Evolutionary conservation across 1,140 invertebrate species (phyloP).

Genomic region (Diachasmimorpha longicaudata): DNA sequence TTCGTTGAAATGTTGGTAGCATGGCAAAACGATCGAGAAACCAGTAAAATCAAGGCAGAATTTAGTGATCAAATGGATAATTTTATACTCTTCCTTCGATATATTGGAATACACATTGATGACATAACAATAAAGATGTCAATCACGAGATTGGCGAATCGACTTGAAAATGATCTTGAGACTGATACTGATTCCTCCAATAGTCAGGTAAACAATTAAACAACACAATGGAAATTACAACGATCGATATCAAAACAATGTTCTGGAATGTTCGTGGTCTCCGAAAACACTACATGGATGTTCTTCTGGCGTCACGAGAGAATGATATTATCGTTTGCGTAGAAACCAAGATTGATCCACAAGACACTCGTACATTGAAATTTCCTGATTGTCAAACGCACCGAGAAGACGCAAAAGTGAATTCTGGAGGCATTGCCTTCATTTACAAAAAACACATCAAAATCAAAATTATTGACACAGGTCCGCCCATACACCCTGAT

Average conservation of each 20-base stretch:
- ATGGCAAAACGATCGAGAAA: too few species aligned
- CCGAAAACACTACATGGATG: background rate
- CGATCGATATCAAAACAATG: background rate
- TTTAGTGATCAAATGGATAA: too few species aligned
- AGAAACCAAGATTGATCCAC: background rate
- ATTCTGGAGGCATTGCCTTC: background rate
- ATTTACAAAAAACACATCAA: background rate
- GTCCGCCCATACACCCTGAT: background rate
- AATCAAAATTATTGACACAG: background rate
- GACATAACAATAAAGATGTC: too few species aligned
- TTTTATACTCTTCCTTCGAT: too few species aligned
- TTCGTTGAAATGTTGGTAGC: too few species aligned
- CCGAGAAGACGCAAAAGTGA: background rate
- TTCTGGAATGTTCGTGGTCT: constrained; percentile 6
- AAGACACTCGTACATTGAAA: background rate
- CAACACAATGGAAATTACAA: too few species aligned
- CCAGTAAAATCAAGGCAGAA: too few species aligned
- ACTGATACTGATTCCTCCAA: too few species aligned
- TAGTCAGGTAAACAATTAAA: too few species aligned
- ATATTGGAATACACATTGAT: too few species aligned
- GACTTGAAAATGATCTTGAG: too few species aligned
- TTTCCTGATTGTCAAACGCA: constrained; percentile 4
- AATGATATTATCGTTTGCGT: constrained; percentile 5
- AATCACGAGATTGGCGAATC: too few species aligned
- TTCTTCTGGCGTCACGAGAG: background rate